Evolutionary conservation across 1,140 invertebrate species (phyloP).

Genomic region (Drosophila persimilis): DNA sequence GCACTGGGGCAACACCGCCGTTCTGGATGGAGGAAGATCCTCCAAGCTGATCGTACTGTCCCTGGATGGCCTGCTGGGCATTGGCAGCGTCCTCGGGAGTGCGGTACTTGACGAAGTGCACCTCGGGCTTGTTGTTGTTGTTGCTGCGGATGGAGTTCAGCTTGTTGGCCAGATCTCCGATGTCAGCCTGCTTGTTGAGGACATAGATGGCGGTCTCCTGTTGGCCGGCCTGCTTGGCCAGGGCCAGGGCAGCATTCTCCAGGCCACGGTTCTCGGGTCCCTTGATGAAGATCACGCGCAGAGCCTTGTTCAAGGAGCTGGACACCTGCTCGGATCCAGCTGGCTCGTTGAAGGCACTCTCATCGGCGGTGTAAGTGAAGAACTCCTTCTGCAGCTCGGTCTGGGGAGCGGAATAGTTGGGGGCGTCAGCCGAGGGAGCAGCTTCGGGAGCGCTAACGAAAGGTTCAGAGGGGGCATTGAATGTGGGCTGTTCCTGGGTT

Average conservation of each 20-base stretch:
- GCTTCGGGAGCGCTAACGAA: conserved; percentile 12
- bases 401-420: conserved; percentile 42
- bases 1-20: conserved; percentile 69
- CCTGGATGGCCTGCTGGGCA: conserved; percentile 71
- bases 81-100: conserved; percentile 72
- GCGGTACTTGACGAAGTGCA: conserved; percentile 80
- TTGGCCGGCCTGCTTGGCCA: conserved; percentile 73
- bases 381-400: conserved; percentile 77
- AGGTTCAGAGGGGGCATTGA: conserved; percentile 27
- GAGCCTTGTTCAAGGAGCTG: conserved; percentile 52
- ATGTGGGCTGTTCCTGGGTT: conserved; percentile 23
- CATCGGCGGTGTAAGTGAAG: conserved; percentile 69
- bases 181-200: conserved; percentile 75
- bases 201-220: conserved; percentile 79
- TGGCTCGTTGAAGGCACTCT: conserved; percentile 64
- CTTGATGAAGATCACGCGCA: conserved; percentile 79
- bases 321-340: conserved; percentile 50
- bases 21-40: conserved; percentile 60
- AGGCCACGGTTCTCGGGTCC: conserved; percentile 70
- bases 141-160: conserved; percentile 62
- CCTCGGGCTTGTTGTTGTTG: conserved; percentile 72
- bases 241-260: conserved; percentile 65
- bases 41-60: conserved; percentile 74
- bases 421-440: conserved; percentile 42
- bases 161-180: conserved; percentile 70